Evolutionary conservation across 2,113 vertebrate genomes (phyloP).

Genomic region (Vombatus ursinus): DNA sequence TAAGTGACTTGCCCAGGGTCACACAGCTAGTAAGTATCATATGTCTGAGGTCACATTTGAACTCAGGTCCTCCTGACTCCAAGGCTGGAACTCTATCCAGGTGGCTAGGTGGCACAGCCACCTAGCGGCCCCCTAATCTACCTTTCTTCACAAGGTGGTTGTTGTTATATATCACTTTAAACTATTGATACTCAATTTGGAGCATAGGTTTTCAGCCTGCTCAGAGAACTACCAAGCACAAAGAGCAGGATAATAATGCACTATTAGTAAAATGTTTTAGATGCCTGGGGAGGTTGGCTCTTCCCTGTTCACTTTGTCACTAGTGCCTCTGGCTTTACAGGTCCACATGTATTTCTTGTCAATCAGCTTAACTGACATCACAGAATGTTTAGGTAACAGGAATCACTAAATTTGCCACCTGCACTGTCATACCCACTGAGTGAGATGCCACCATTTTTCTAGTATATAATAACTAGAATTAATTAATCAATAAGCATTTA

Average conservation of each 20-base stretch:
- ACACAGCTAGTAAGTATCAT: no score
- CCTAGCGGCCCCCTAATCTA: neutral
- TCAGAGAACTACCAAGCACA: neutral
- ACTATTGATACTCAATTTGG: neutral
- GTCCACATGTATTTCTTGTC: no score
- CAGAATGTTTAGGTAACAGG: neutral
- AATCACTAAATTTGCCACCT: neutral
- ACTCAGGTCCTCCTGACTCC: no score
- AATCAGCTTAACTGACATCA: neutral
- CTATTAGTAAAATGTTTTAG: neutral
- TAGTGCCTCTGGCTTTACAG: neutral
- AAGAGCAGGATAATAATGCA: neutral
- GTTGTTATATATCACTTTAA: neutral
- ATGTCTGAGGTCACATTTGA: no score
- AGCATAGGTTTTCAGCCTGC: neutral
- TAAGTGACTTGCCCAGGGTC: no score
- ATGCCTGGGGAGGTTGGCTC: no score
- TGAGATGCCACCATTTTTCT: neutral
- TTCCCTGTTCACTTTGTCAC: neutral
- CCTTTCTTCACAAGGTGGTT: neutral
- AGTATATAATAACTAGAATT: no score
- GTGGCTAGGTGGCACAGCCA: no score
- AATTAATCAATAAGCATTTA: neutral
- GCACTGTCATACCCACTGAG: neutral
- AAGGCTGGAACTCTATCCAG: no score